phyloP scores from a whole-genome alignment of 1,140 invertebrate species.

The Cyrtorhinus lividipennis region DNA sequence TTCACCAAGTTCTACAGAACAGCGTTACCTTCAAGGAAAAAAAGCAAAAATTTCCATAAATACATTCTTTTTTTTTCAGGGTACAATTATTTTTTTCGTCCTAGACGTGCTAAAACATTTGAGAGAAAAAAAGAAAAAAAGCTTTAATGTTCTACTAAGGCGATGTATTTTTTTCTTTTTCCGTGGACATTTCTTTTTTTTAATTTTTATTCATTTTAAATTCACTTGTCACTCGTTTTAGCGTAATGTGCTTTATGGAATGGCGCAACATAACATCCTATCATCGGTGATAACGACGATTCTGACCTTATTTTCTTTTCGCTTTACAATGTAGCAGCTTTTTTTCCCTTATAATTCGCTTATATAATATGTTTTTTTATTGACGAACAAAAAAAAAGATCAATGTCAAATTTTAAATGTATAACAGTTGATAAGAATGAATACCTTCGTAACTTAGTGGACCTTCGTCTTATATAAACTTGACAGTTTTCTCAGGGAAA shows the following conservation, averaged over 20 bases:
- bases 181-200: background rate
- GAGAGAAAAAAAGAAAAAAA: background rate
- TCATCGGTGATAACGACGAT: background rate
- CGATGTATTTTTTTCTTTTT: background rate
- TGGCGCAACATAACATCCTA: background rate
- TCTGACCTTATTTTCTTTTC: background rate
- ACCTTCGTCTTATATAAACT: background rate
- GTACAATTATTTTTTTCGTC: background rate
- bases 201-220: background rate
- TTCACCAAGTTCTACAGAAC: conserved; percentile 7
- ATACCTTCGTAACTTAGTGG: background rate
- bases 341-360: background rate
- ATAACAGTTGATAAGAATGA: too few species aligned
- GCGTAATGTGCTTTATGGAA: background rate
- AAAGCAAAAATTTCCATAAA: background rate
- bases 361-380: background rate
- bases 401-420: too few species aligned
- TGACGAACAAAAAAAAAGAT: background rate
- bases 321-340: background rate
- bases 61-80: background rate
- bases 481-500: background rate
- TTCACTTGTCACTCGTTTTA: too few species aligned
- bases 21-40: background rate
- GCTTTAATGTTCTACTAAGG: background rate
- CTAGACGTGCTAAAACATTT: background rate